Evolutionary conservation across 92 coral and sea anemone species (phyloP), one percentile per base, ranked within the genome.

Genomic region (Palythoa grandiflora): DNA sequence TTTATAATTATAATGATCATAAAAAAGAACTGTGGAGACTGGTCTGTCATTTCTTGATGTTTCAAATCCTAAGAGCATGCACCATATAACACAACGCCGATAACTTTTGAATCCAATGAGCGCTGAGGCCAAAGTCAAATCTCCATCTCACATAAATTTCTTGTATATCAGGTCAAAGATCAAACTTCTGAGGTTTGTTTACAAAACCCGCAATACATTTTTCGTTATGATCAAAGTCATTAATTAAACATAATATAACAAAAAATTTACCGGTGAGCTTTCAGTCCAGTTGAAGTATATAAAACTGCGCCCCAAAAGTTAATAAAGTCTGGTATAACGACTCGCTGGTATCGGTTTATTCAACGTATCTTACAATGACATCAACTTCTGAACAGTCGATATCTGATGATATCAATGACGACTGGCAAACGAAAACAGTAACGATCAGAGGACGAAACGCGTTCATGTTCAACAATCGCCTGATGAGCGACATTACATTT

Each of bases 391-490:
- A 63, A 51, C 57, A 66, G 17, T 50, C 1, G 20, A 12, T 21
- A 21, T 48, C 59, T 9, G 47, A 81, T 48, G 36, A 16, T 12
- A 12, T 36, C 51, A 15, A 36, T 1, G 65, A 51, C 15, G 86
- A 66, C 61, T 81, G 86, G 86, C 86, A 81, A 81, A 81, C 86
- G 35, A 81, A 81, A 66, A 71, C 13, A 51, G 51, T 38, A 36
- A 81, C 63, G 6, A 39, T 81, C 14, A 65, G 57, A 81, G 52
- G 20, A 53, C 73, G 86, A 81, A 81, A 81, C 47, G 74, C 86
- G 1, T 81, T 65, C 35, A 81, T 81, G 86, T 81, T 81, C 40
- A 81, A 81, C 86, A 81, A 81, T 81, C 86, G 39, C 35, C 76
- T 81, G 57, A 81, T 81, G 86, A 81, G 86, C 63, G 86, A 81